phyloP scores from a whole-genome alignment of 2,888 invertebrate species.

The Caenorhabditis sp. region DNA sequence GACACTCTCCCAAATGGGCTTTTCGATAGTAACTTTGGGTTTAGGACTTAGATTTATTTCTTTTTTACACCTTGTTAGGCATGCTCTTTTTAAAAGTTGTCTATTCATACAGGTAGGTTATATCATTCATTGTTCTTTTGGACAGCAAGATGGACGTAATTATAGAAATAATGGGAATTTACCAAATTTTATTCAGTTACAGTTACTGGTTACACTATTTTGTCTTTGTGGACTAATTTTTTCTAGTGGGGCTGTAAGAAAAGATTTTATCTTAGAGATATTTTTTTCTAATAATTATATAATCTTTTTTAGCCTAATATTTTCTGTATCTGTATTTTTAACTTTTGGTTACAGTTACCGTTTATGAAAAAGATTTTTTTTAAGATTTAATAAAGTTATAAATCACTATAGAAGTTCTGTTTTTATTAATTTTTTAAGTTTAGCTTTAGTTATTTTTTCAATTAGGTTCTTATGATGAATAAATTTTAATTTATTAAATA shows the following conservation, averaged over 20 bases:
- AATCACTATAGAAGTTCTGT: slow-evolving; percentile 48
- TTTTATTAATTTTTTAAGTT: slow-evolving; percentile 57
- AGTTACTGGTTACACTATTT: slow-evolving; percentile 55
- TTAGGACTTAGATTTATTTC: slow-evolving; percentile 69
- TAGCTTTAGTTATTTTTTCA: slow-evolving; percentile 50
- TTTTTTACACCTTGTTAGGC: slow-evolving; percentile 59
- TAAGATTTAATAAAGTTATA: slow-evolving; percentile 50
- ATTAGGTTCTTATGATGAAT: slow-evolving; percentile 52
- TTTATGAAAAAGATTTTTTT: slow-evolving; percentile 57
- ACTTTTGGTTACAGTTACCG: slow-evolving; percentile 62
- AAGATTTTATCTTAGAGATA: slow-evolving; percentile 60
- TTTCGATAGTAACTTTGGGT: slow-evolving; percentile 53
- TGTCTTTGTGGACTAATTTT: slow-evolving; percentile 60
- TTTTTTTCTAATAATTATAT: slow-evolving; percentile 53
- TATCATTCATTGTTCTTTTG: slow-evolving; percentile 61
- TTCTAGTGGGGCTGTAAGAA: slow-evolving; percentile 56
- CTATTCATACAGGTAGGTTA: slow-evolving; percentile 59
- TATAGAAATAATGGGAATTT: slow-evolving; percentile 54
- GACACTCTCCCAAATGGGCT: slow-evolving; percentile 58
- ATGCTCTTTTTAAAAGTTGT: slow-evolving; percentile 61
- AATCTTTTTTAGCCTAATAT: slow-evolving; percentile 50
- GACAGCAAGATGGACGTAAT: slow-evolving; percentile 61
- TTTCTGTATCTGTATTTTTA: slow-evolving; percentile 57
- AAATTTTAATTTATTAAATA: slow-evolving; percentile 54
- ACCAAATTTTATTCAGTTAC: slow-evolving; percentile 54